Evolutionary conservation across 2,113 vertebrate genomes (phyloP), one percentile per base, ranked within the genome.

Genomic region (Riparia riparia): DNA sequence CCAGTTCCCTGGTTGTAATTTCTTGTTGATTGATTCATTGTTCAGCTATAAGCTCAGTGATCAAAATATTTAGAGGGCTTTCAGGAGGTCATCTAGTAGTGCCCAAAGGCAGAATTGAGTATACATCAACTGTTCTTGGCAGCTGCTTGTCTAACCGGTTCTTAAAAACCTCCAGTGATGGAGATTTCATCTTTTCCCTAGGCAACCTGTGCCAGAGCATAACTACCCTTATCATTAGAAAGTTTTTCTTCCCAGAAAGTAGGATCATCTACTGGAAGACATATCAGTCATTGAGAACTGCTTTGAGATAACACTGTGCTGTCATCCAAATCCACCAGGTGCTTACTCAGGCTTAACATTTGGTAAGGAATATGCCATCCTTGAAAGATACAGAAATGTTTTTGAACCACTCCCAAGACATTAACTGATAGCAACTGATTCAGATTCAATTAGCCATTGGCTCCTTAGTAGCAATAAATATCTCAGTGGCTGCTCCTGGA

Each of bases 171-270:
- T 86, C 58, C 68, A 78, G 56, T 93, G 91, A 89, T 64, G 51
- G 44, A 93, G 91, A 96, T 96, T 89, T 92, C 95, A 93, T 95
- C 95, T 90, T 83, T 80, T 95, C 93, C 94, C 86, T 90, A 90
- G 93, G 95, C 94, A 95, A 58, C 89, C 26, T 77, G 11, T 93
- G 74, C 79, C 93, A 96, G 86, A 88, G 39, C 54, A 41, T 77
- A 86, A 57, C 76, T 71, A 66, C 17, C 72, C 82, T 97, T 97
- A 97, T 95, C 95, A 77, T 88, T 78, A 73, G 68, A 95, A 92
- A 92, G 60, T 31, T 92, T 92, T 89, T 80, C 86, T 89, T 81
- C 71, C 72, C 68, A 83, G 47, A 78, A 66, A 81, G 76, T 66
- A 76, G 61, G n/a, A 87, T 77, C 50, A 73, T 60, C 81, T 85